These are phyloP conservation scores for Luperina testacea DNA, from an alignment of 2,888 invertebrate species.

Conservation along the genomic window DNA sequence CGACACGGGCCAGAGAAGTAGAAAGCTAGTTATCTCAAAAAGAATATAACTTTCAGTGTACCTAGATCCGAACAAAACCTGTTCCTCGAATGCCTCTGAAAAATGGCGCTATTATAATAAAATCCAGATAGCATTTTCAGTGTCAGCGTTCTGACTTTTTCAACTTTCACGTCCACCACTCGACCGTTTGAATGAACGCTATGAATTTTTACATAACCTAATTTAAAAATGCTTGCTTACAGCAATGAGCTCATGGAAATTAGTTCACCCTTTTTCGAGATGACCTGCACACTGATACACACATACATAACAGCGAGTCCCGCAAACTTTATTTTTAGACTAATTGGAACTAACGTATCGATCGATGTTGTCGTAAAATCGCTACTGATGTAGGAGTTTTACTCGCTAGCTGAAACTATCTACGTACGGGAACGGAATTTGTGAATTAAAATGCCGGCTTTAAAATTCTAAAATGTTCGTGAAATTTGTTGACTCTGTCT, in stretches of 20 bases:
- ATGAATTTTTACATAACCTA: conserved; percentile 31
- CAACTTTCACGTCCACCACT: conserved; percentile 24
- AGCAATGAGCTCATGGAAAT: conserved; percentile 44
- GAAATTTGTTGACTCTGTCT: conserved; percentile 20
- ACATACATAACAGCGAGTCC: conserved; percentile 15
- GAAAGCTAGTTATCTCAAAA: conserved; percentile 40
- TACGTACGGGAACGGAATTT: conserved; percentile 15
- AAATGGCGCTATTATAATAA: conserved; percentile 26
- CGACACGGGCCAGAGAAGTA: conserved; percentile 29
- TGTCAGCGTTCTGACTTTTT: conserved; percentile 20
- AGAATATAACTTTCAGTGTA: conserved; percentile 25
- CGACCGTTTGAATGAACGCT: conserved; percentile 25
- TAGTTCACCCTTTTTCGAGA: conserved; percentile 47
- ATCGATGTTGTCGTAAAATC: conserved; percentile 43
- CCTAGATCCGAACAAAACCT: conserved; percentile 10
- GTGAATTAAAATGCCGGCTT: conserved; percentile 33
- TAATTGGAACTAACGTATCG: conserved; percentile 47
- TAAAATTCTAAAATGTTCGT: conserved; percentile 15
- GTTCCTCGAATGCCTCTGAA: conserved; percentile 21
- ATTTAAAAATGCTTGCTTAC: conserved; percentile 43
- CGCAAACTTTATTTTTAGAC: conserved; percentile 44
- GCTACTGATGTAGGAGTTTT: conserved; percentile 20
- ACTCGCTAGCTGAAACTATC: conserved; percentile 16
- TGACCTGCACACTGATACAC: conserved; percentile 27
- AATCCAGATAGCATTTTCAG: conserved; percentile 28